phyloP scores from a whole-genome alignment of 1,140 invertebrate species.

The Cylas formicarius region DNA sequence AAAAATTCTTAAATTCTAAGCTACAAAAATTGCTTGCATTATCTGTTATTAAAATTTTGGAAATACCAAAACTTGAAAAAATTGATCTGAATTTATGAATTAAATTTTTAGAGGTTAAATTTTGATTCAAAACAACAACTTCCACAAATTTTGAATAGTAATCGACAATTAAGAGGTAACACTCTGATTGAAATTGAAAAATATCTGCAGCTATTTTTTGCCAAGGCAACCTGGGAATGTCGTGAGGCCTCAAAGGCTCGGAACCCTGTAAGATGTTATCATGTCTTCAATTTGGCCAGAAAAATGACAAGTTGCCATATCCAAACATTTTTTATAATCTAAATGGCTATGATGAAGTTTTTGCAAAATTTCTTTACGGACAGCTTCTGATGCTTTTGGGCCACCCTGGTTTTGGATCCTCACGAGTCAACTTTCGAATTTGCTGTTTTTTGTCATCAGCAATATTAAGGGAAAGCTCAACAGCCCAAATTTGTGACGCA shows the following conservation, averaged over 20 bases:
- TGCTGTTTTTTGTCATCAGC: slow-evolving; percentile 25
- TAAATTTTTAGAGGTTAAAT: slow-evolving; percentile 10
- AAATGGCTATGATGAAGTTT: too few species aligned
- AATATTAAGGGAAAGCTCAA: slow-evolving; percentile 11
- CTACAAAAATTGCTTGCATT: slow-evolving; percentile 40
- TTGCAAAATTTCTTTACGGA: slow-evolving; percentile 30
- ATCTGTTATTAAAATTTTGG: slow-evolving; percentile 37
- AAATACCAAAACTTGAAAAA: slow-evolving; percentile 37
- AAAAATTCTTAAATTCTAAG: slow-evolving; percentile 40
- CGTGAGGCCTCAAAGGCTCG: slow-evolving; percentile 35
- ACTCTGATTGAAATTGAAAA: slow-evolving; percentile 32
- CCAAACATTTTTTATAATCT: slow-evolving; percentile 38
- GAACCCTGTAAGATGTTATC: slow-evolving; percentile 35
- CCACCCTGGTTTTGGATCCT: slow-evolving; percentile 38
- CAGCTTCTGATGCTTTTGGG: slow-evolving; percentile 35
- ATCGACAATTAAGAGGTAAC: slow-evolving; percentile 38
- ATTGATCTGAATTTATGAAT: slow-evolving; percentile 27
- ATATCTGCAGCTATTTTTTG: slow-evolving; percentile 34
- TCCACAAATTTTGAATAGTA: slow-evolving; percentile 38
- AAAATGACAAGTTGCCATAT: slow-evolving; percentile 14
- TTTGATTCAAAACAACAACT: slow-evolving; percentile 9
- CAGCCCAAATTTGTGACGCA: slow-evolving; percentile 10
- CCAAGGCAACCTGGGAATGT: slow-evolving; percentile 31
- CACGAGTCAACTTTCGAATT: slow-evolving; percentile 27
- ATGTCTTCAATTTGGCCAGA: slow-evolving; percentile 41